These are phyloP conservation scores for Oryzias sinensis DNA, from an alignment of 2,797 vertebrate genomes.

Conservation along the genomic window DNA sequence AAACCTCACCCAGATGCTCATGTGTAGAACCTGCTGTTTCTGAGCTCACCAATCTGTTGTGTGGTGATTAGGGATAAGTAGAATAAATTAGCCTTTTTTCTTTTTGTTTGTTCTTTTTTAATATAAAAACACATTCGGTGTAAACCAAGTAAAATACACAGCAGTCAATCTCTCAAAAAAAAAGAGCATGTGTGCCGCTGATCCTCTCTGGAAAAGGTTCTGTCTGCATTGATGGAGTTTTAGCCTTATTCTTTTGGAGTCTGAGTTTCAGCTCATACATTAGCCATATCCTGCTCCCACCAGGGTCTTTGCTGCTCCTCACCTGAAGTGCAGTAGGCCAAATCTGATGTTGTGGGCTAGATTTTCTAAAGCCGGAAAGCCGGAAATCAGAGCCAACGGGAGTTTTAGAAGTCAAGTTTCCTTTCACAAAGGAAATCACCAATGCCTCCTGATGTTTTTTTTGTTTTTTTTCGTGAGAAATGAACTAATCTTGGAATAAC, in stretches of 20 bases:
- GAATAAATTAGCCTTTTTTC: constrained; percentile 16
- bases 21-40: constrained; percentile 22
- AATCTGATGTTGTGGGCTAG: background rate
- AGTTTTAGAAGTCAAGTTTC: background rate
- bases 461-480: constrained; percentile 39
- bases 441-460: constrained; percentile 28
- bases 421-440: constrained; percentile 4
- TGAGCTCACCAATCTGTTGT: constrained; percentile 21
- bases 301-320: background rate
- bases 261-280: background rate
- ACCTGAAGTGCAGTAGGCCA: background rate
- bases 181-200: too few species aligned
- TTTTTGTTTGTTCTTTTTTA: too few species aligned
- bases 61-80: constrained; percentile 23
- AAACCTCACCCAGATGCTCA: constrained; percentile 17
- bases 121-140: too few species aligned
- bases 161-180: too few species aligned
- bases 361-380: background rate
- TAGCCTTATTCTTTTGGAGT: background rate
- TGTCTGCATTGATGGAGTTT: background rate
- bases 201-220: too few species aligned
- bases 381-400: background rate
- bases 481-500: constrained; percentile 57
- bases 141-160: too few species aligned
- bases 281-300: background rate